These are phyloP conservation scores for Chionis minor DNA, from an alignment of 2,113 vertebrate species.

Conservation along the genomic window DNA sequence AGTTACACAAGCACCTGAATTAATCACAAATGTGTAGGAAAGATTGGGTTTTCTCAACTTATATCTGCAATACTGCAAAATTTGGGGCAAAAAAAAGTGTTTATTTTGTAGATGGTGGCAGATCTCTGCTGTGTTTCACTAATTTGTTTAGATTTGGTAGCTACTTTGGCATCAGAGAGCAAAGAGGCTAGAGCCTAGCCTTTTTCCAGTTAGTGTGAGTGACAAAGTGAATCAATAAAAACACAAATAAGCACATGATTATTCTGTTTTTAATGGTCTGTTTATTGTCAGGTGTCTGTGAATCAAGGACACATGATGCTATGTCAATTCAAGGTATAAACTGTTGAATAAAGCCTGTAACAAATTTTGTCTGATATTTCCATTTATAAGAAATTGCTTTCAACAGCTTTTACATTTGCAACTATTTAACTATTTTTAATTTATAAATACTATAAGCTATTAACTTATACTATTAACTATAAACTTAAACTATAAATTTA, in stretches of 20 bases:
- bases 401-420: not conserved
- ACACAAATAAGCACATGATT: not conserved
- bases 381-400: not conserved
- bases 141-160: not conserved
- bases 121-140: not conserved
- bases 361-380: not conserved
- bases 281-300: not conserved
- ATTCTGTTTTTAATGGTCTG: not conserved
- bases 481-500: too few species aligned
- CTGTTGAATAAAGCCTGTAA: not conserved
- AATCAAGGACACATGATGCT: not conserved
- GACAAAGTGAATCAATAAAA: not conserved
- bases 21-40: not conserved
- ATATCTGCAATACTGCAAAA: not conserved
- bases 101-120: slow-evolving; percentile 4
- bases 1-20: not conserved
- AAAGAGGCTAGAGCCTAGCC: not conserved
- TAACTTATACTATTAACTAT: too few species aligned
- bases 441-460: too few species aligned
- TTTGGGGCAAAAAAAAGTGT: not conserved
- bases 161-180: not conserved
- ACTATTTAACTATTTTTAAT: not conserved
- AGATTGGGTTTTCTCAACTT: not conserved
- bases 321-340: not conserved
- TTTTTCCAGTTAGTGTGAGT: not conserved